Evolutionary conservation across 1,140 invertebrate species (phyloP), one percentile per base, ranked within the genome.

Genomic region (Apis cerana): DNA sequence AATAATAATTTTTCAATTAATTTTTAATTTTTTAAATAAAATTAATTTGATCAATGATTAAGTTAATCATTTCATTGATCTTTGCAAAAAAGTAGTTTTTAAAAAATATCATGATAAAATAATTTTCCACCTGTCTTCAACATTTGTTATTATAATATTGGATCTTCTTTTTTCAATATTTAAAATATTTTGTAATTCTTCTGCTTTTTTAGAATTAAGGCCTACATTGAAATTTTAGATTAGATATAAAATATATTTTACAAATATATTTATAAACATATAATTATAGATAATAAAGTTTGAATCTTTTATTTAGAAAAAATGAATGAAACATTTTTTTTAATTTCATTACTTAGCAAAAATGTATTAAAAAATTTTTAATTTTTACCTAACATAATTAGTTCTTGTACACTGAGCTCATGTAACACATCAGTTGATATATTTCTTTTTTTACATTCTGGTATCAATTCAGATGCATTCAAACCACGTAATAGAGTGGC

Each of bases 341-440:
- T 7, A 1, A 67, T 11, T 67, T 43, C 12, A 65, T 33, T 11
- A 64, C 10, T 33, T 43, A 67, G 19, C 17, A 1, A 21, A 19
- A 33, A 12, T 33, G 15, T 7, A 7, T 33, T 11, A 23, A 78
- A 74, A 33, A 43, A 2, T 52, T 8, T 80, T 13, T 21, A 64
- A 19, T 61, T 69, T 87, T 69, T 87, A 84, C 78, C 74, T 43
- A 50, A 54, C 43, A 80, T 56, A 17, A 70, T 33, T 19, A 88
- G 50, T 59, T 88, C 86, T 19, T 88, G 21, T 21, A 64, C 64
- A 12, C 52, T 81, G 23, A 88, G 82, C 4, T 81, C 59, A 15
- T 81, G 82, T 19, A 88, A 65, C 11, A n/a, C 33, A 1, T 77
- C 23, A 8, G 77, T 88, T 5, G 85, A 87, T 77, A 88, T 78